Evolutionary conservation across 1,140 invertebrate genomes (phyloP).

Genomic region (Pseudomyrmex flavicornis): DNA sequence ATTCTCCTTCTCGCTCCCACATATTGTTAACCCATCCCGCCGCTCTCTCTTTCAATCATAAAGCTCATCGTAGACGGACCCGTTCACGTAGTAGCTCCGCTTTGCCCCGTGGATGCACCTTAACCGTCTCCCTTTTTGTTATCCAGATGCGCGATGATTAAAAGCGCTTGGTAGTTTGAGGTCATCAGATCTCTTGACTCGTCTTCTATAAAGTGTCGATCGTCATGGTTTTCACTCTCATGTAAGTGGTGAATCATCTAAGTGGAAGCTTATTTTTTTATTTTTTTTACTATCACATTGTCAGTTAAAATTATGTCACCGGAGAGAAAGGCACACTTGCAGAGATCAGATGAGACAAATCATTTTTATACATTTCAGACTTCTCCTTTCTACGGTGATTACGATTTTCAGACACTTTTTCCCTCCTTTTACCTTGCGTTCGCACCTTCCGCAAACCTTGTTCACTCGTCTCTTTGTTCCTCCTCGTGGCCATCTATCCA

Average conservation of each 20-base stretch:
- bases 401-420: not conserved
- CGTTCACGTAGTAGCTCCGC: constrained; percentile 60
- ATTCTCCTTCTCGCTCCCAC: constrained; percentile 82
- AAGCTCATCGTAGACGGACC: constrained; percentile 79
- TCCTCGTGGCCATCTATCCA: constrained; percentile 73
- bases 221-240: not conserved
- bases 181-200: constrained; percentile 41
- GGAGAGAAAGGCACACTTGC: no score
- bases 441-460: not conserved
- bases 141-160: constrained; percentile 66
- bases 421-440: constrained; percentile 4
- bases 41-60: constrained; percentile 83
- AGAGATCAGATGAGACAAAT: not conserved
- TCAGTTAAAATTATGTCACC: no score
- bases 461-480: constrained; percentile 18
- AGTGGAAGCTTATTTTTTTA: no score
- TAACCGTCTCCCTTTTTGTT: constrained; percentile 63
- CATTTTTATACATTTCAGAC: not conserved
- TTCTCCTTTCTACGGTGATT: constrained; percentile 11
- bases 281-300: no score
- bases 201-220: constrained; percentile 27
- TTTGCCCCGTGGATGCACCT: constrained; percentile 68
- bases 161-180: constrained; percentile 44
- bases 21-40: constrained; percentile 79
- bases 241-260: not conserved